phyloP scores from a whole-genome alignment of 2,888 invertebrate genomes.

The Temnothorax unifasciatus region DNA sequence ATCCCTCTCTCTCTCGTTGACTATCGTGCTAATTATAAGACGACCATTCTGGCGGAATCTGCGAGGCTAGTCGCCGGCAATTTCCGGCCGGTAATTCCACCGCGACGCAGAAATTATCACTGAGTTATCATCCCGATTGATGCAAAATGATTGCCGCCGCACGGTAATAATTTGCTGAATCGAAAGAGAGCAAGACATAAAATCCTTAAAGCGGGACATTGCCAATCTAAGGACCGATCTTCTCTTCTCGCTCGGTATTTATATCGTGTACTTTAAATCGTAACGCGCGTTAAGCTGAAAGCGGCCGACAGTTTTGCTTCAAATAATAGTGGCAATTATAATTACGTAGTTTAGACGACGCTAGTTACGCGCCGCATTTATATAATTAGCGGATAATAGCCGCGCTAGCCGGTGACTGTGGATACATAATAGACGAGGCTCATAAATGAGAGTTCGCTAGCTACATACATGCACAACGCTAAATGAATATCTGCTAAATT shows the following conservation, averaged over 20 bases:
- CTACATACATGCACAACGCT: slow-evolving; percentile 33
- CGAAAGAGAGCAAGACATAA: not conserved
- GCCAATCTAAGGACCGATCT: not conserved
- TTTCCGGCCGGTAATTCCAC: slow-evolving; percentile 72
- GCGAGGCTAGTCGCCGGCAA: slow-evolving; percentile 51
- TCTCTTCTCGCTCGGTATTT: not conserved
- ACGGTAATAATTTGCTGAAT: slow-evolving; percentile 51
- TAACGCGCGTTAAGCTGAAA: slow-evolving; percentile 15
- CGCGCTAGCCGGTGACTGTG: not conserved
- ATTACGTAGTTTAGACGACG: slow-evolving; percentile 37
- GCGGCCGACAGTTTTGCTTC: slow-evolving; percentile 4
- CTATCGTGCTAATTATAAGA: slow-evolving; percentile 70
- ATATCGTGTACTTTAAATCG: not conserved
- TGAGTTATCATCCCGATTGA: slow-evolving; percentile 69
- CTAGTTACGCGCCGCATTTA: slow-evolving; percentile 41
- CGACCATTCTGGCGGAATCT: slow-evolving; percentile 66
- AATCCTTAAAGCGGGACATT: not conserved
- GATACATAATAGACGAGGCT: slow-evolving; percentile 41
- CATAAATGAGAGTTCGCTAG: slow-evolving; percentile 25
- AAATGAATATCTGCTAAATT: slow-evolving; percentile 46
- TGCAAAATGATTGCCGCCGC: slow-evolving; percentile 52
- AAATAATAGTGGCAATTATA: slow-evolving; percentile 30
- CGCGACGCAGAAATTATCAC: slow-evolving; percentile 68
- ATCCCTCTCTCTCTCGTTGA: not conserved
- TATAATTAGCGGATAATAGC: slow-evolving; percentile 55